Evolutionary conservation across 2,888 invertebrate genomes (phyloP).

Genomic region (Lasioglossum vierecki): DNA sequence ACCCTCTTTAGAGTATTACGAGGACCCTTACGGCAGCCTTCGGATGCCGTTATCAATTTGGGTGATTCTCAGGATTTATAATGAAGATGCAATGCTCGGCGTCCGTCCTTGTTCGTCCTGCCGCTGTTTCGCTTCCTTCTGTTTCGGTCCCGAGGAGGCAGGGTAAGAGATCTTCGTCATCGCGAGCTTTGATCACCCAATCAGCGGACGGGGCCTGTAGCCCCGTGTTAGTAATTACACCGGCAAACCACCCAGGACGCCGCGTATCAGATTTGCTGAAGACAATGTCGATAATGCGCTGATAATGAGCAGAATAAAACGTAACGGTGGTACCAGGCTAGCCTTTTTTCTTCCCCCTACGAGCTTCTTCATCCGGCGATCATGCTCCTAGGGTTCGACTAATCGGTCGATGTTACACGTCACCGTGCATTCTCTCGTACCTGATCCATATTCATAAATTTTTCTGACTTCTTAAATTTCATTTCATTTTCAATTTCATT

Average conservation of each 20-base stretch:
- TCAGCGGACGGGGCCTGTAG: slow-evolving; percentile 62
- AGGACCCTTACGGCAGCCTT: slow-evolving; percentile 73
- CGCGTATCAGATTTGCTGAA: slow-evolving; percentile 46
- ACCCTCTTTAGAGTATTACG: slow-evolving; percentile 70
- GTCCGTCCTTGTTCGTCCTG: slow-evolving; percentile 34
- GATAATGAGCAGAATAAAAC: slow-evolving; percentile 30
- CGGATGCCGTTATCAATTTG: slow-evolving; percentile 81
- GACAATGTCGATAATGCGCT: slow-evolving; percentile 52
- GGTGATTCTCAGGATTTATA: slow-evolving; percentile 81
- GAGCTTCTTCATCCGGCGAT: slow-evolving; percentile 7
- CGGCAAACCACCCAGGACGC: slow-evolving; percentile 76
- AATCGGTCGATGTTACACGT: neutral
- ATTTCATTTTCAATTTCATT: no score
- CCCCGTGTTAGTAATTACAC: slow-evolving; percentile 75
- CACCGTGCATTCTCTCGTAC: neutral
- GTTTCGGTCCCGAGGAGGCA: slow-evolving; percentile 8
- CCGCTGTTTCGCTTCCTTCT: slow-evolving; percentile 15
- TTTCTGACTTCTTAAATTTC: neutral
- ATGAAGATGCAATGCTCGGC: slow-evolving; percentile 81
- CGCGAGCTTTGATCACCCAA: slow-evolving; percentile 66
- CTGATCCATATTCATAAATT: neutral
- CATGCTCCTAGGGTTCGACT: neutral
- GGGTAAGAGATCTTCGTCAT: slow-evolving; percentile 66
- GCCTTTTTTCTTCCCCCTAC: neutral
- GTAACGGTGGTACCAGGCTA: neutral